These are phyloP conservation scores for Machimus rusticus DNA, from an alignment of 2,888 invertebrate species.

Conservation along the genomic window DNA sequence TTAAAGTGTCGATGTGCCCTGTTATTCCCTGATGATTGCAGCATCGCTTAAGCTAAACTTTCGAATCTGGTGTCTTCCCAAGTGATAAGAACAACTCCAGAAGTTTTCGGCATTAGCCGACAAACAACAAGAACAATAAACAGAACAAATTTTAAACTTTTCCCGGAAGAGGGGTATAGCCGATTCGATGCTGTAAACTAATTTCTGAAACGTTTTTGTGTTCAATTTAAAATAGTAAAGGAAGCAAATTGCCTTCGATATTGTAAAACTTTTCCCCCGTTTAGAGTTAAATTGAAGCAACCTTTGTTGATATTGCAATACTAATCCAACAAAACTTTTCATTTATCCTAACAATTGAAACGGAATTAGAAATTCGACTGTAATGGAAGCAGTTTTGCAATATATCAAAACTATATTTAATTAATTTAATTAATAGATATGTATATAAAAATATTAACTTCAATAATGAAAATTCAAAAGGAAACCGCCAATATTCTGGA, in stretches of 20 bases:
- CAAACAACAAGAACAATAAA: constrained; percentile 40
- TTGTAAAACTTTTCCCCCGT: constrained; percentile 27
- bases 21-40: constrained; percentile 41
- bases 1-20: constrained; percentile 35
- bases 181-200: constrained; percentile 32
- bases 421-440: background rate
- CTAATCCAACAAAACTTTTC: background rate
- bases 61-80: constrained; percentile 10
- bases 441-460: background rate
- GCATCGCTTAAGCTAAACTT: constrained; percentile 37
- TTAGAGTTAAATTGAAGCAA: background rate
- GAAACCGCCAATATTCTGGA: background rate
- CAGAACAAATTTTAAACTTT: constrained; percentile 37
- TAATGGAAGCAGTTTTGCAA: background rate
- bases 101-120: constrained; percentile 31
- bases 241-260: constrained; percentile 35
- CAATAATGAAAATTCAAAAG: background rate
- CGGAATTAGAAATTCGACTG: background rate
- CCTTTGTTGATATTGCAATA: background rate
- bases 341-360: background rate
- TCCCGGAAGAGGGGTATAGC: background rate
- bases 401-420: background rate
- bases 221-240: constrained; percentile 37
- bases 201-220: constrained; percentile 16
- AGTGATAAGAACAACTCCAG: constrained; percentile 36